phyloP scores from a whole-genome alignment of 2,888 invertebrate genomes.

The Polia nebulosa region DNA sequence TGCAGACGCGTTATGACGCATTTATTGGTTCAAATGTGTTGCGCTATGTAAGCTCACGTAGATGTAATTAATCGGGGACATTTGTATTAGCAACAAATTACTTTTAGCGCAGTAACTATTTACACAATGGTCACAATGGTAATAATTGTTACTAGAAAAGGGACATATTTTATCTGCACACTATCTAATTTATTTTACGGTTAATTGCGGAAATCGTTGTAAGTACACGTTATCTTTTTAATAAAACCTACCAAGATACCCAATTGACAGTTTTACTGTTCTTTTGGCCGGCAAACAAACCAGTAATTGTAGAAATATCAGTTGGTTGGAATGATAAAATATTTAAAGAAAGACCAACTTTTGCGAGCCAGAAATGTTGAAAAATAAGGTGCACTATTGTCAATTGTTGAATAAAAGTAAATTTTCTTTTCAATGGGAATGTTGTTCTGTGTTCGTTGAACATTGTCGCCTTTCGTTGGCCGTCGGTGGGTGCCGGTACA shows the following conservation, averaged over 20 bases:
- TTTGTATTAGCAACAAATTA: slow-evolving; percentile 32
- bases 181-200: slow-evolving; percentile 31
- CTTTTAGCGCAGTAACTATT: slow-evolving; percentile 10
- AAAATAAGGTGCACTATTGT: slow-evolving; percentile 83
- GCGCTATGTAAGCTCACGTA: slow-evolving; percentile 76
- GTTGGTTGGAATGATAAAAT: slow-evolving; percentile 22
- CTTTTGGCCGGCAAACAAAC: slow-evolving; percentile 35
- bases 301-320: slow-evolving; percentile 19
- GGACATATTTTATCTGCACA: slow-evolving; percentile 35
- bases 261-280: slow-evolving; percentile 51
- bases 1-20: slow-evolving; percentile 86
- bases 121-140: slow-evolving; percentile 5
- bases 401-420: slow-evolving; percentile 84
- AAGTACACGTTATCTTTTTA: slow-evolving; percentile 42
- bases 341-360: slow-evolving; percentile 36
- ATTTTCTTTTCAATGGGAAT: slow-evolving; percentile 89
- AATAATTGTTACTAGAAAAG: slow-evolving; percentile 38
- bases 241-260: slow-evolving; percentile 55
- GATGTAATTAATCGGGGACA: slow-evolving; percentile 63
- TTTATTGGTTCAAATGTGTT: slow-evolving; percentile 85
- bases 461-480: slow-evolving; percentile 89
- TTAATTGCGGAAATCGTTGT: slow-evolving; percentile 37
- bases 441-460: slow-evolving; percentile 86
- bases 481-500: slow-evolving; percentile 89
- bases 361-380: slow-evolving; percentile 70